phyloP scores from a whole-genome alignment of 2,113 vertebrate genomes.

The Paratilapia polleni region DNA sequence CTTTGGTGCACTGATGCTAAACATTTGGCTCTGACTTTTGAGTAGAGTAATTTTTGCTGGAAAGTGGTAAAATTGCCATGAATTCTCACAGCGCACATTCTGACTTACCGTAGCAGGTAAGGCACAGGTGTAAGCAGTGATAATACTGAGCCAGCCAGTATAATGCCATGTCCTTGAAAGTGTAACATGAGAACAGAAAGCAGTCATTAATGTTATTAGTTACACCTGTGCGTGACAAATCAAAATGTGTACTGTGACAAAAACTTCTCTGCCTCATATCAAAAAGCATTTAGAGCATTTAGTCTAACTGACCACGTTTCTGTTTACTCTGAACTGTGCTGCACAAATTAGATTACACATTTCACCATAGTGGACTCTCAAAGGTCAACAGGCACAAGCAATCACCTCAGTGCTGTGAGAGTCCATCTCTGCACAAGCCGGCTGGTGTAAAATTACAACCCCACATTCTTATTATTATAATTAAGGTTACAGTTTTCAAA shows the following conservation, averaged over 20 bases:
- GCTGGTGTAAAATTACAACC: background rate
- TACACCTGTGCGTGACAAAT: background rate
- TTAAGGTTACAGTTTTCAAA: background rate
- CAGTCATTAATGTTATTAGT: background rate
- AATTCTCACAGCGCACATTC: background rate
- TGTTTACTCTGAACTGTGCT: background rate
- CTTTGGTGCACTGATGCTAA: background rate
- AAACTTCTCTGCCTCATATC: background rate
- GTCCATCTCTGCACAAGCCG: background rate
- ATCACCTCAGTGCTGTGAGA: background rate
- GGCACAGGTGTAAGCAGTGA: background rate
- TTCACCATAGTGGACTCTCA: background rate
- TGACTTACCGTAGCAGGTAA: background rate
- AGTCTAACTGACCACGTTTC: background rate
- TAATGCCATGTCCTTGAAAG: background rate
- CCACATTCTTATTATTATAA: background rate
- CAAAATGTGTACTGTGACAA: background rate
- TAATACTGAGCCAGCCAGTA: background rate
- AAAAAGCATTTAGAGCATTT: background rate
- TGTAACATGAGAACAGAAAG: background rate
- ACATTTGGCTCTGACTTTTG: background rate
- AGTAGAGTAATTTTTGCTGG: background rate
- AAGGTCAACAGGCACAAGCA: slow-evolving; percentile 9
- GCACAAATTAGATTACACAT: background rate
- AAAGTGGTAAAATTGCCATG: background rate